Evolutionary conservation across 1,140 invertebrate genomes (phyloP), one percentile per base, ranked within the genome.

Genomic region (Diachasma alloeum): DNA sequence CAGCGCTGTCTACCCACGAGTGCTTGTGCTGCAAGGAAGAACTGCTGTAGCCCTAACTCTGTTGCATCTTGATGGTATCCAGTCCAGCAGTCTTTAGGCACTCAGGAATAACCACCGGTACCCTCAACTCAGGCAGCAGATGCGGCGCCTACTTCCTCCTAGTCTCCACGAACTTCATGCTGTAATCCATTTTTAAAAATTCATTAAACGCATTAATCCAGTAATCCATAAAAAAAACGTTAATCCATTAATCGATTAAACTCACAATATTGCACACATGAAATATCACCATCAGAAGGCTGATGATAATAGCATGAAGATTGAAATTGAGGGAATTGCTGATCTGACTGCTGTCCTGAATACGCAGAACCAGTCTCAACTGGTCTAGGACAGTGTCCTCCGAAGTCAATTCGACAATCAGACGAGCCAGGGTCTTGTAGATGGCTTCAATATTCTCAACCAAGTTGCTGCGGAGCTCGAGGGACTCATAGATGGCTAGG

Each of bases 341-440:
- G 71, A 98, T 89, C 72, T 93, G 92, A 31, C 92, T 92, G 83
- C 92, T 94, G 9, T 95, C 94, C 91, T 97, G 94, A 72, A 95
- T 93, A 63, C 92, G 95, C 56, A 97, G 88, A 26, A 97, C 93
- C n/a, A 98, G 92, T 78, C 97, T 91, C 74, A 98, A 85, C 75
- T 98, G 92, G 81, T 98, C 97, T 66, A 96, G 92, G 5, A 98
- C 91, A 0, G 96, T 96, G 87, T 97, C 96, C 82, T 97, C 95
- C 71, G 95, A 96, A 11, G 94, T 93, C 70, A 98, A 92, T 90
- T 99, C 96, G 36, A 98, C 93, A 84, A 93, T 94, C 22, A 99
- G 90, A 74, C 99, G 89, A 39, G 96, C 95, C 76, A 99, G 90
- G 0, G 97, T 99, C 75, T 96, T 98, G 85, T 97, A 98, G 56